Conservation (phyloP, 2,797 vertebrate genomes). For the Thamnophis elegans region DNA sequence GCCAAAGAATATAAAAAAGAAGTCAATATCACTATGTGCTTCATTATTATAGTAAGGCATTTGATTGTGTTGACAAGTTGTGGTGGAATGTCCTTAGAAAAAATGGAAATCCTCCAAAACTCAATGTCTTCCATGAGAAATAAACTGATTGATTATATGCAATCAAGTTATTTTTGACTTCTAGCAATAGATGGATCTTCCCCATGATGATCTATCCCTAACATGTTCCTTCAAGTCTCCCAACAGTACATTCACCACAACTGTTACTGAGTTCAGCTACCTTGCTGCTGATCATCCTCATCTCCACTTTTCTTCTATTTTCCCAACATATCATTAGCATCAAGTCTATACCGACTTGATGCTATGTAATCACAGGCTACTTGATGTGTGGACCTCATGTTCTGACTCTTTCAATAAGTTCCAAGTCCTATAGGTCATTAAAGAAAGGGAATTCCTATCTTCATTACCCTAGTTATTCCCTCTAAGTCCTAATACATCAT, state of each 20-base stretch:
- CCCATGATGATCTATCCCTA: background rate
- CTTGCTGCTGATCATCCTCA: background rate
- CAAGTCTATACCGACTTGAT: background rate
- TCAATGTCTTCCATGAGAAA: background rate
- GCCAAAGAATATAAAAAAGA: background rate
- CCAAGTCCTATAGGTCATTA: background rate
- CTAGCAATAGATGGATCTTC: background rate
- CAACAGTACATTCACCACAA: background rate
- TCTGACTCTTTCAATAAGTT: background rate
- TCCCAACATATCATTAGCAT: background rate
- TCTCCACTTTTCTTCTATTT: background rate
- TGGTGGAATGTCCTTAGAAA: background rate
- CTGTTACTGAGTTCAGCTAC: background rate
- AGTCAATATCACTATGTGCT: background rate
- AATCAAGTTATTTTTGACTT: background rate
- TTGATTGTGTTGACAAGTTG: background rate
- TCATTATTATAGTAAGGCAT: background rate
- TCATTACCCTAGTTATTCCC: background rate
- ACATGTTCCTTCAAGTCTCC: background rate
- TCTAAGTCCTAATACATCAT: background rate
- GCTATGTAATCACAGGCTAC: background rate
- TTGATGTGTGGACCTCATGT: background rate
- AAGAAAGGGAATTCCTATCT: background rate
- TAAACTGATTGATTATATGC: background rate
- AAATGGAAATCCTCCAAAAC: background rate